phyloP scores from a whole-genome alignment of 1,140 invertebrate species.

The Drosophila erecta region DNA sequence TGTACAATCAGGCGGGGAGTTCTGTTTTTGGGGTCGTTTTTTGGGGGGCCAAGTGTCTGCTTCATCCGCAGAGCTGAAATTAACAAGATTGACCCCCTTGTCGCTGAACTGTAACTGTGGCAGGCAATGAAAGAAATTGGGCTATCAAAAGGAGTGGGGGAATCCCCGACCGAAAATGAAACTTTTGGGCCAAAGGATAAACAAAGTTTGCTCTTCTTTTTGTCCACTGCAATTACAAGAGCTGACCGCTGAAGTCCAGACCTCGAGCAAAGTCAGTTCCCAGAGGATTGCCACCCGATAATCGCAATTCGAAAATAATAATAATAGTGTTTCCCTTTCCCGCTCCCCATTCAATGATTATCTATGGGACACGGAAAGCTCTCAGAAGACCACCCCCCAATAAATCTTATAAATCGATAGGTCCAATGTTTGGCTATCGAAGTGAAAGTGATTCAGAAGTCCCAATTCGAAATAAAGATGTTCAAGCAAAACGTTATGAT shows the following conservation, averaged over 20 bases:
- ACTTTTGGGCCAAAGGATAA: conserved; percentile 27
- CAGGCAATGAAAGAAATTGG: conserved; percentile 76
- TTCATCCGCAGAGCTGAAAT: conserved; percentile 54
- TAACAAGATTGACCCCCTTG: conserved; percentile 76
- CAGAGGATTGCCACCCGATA: conserved; percentile 24
- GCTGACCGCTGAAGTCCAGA: conserved; percentile 15
- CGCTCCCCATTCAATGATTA: conserved; percentile 55
- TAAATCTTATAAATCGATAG: neutral
- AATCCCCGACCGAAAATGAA: conserved; percentile 13
- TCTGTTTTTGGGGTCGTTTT: neutral
- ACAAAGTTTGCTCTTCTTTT: conserved; percentile 60
- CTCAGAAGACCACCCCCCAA: conserved; percentile 2
- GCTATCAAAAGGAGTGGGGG: conserved; percentile 50
- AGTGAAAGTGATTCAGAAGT: neutral
- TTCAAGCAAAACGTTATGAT: neutral
- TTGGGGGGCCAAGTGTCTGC: conserved; percentile 18
- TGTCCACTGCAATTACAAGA: conserved; percentile 62
- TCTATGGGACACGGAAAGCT: conserved; percentile 53
- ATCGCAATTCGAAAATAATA: conserved; percentile 80
- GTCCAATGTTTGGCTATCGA: neutral
- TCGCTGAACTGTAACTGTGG: conserved; percentile 19
- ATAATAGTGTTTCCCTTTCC: conserved; percentile 50
- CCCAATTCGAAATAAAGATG: no score
- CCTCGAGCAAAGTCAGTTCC: neutral
- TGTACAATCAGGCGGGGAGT: conserved; percentile 46